Base-by-base conservation (phyloP, 1,140 invertebrate genomes). In the Orussus abietinus region DNA sequence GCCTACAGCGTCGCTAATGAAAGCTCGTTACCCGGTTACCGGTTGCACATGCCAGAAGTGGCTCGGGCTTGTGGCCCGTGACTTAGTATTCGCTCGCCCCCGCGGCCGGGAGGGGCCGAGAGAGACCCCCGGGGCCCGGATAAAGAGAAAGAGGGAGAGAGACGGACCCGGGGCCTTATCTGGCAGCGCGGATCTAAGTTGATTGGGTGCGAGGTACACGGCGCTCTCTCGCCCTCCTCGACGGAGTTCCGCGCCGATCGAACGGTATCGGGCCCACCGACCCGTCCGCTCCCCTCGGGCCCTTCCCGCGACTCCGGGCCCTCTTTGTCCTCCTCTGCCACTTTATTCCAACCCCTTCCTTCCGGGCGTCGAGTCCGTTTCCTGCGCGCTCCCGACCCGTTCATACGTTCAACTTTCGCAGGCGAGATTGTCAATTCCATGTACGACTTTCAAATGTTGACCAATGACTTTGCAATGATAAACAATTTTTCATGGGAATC, bases 1-100 rank as follows among this genome's bases (percentile, higher is more conserved):
- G 68, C 66, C 64, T 69, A 69, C 65, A 69, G 59, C 61, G 58
- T 71, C 64, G 65, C 65, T 71, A 71, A 71, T 69, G 68, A 71
- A 71, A 71, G 65, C 65, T 71, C 68, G 64, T 71, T 71, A 68
- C 61, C 56, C 51, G 62, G 53, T 47, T 55, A 58, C 60, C 62
- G 25, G 56, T 57, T 50, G 36, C 42, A 36, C 58, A 63, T 60
- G 60, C 45, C 49, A 42, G 42, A 32, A 32, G 42, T 58, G 55
- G 56, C 57, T 51, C 15, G 12, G 34, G 18, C 51, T 55, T 54
- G 55, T 45, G 47, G 32, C 43, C 34, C 49, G 44, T 53, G 53
- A 65, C 60, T 65, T 62, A 58, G 61, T 59, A 59, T 56, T 60
- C 42, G 51, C 42, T 25, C 54, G 59, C 63, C 59, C 61, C 59